Conservation (phyloP, 2,113 vertebrate species). For the Pterophyllum scalare region DNA sequence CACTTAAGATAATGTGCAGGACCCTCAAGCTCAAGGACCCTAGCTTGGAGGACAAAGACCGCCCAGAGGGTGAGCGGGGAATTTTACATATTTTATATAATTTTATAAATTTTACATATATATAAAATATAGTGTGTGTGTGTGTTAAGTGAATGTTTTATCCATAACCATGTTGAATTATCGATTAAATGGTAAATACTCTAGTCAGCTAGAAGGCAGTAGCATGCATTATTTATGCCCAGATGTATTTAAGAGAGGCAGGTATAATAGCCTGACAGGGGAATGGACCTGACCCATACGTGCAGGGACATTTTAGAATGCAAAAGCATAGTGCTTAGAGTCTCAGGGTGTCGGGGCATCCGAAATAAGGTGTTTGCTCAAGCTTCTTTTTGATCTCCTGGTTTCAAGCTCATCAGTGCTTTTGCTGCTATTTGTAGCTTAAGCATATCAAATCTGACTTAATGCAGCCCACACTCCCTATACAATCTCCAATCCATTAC, state of each 20-base stretch:
- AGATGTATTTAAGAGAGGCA: conserved; percentile 48
- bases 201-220: conserved; percentile 22
- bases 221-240: conserved; percentile 49
- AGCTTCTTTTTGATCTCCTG: neutral
- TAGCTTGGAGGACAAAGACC: too few relatives aligned
- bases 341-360: neutral
- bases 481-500: conserved; percentile 17
- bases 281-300: conserved; percentile 36
- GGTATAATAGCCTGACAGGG: conserved; percentile 17
- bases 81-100: too few relatives aligned
- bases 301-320: neutral
- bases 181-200: conserved; percentile 31
- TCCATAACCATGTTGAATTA: neutral
- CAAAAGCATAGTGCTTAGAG: neutral
- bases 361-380: neutral
- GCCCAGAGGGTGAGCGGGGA: too few relatives aligned
- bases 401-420: neutral
- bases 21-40: too few relatives aligned
- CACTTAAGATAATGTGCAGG: too few relatives aligned
- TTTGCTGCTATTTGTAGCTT: conserved; percentile 9
- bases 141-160: neutral
- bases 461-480: conserved; percentile 29
- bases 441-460: conserved; percentile 33
- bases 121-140: too few relatives aligned
- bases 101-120: too few relatives aligned